These are phyloP conservation scores for Tetragonula carbonaria DNA, from an alignment of 2,888 invertebrate genomes.

Conservation along the genomic window DNA sequence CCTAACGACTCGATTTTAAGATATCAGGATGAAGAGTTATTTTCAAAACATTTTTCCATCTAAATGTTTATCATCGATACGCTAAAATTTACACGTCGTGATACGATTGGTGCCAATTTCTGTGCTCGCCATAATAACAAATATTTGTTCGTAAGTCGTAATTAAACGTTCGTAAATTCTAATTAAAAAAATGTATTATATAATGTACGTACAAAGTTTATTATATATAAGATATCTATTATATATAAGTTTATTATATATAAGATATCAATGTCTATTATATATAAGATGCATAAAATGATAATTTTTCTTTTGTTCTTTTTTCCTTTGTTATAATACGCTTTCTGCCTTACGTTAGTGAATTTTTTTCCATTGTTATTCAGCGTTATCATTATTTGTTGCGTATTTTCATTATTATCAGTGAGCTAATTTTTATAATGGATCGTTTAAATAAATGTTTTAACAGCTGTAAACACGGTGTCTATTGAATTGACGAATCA, in stretches of 20 bases:
- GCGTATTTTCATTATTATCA: background rate
- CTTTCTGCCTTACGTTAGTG: background rate
- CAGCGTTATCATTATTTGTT: no score
- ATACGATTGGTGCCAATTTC: background rate
- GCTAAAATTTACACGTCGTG: conserved; percentile 2
- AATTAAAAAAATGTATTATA: no score
- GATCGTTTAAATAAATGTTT: background rate
- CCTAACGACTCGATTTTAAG: background rate
- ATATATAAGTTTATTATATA: no score
- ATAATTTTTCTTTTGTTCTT: background rate
- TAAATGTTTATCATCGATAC: conserved; percentile 10
- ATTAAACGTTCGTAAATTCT: conserved; percentile 11
- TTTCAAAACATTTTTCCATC: background rate
- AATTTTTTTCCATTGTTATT: background rate
- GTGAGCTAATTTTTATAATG: background rate
- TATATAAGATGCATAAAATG: background rate
- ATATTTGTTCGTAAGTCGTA: background rate
- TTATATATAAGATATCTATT: background rate
- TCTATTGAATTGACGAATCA: background rate
- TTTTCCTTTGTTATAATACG: background rate
- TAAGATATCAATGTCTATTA: background rate
- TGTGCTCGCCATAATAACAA: background rate
- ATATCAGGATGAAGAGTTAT: background rate
- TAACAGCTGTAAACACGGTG: background rate
- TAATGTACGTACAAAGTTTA: background rate